Percentiles rank a stretch among this genome's conserved stretches.
Evolutionary conservation across 1,140 invertebrate species (phyloP).

Genomic region (Orius laevigatus): DNA sequence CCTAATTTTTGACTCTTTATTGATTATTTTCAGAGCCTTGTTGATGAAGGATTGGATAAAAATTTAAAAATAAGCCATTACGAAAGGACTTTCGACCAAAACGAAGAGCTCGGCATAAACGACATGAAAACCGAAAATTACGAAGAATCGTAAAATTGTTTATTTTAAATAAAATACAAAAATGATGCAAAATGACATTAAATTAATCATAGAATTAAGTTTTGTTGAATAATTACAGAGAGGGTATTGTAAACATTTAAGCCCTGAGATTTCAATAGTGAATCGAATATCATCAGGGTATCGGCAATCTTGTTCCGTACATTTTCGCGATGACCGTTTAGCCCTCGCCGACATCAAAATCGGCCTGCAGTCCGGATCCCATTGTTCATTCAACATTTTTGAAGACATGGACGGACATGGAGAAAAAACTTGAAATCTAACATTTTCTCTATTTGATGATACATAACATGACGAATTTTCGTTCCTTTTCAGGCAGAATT

Average conservation of each 20-base stretch:
- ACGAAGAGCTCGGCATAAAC: slow-evolving; percentile 89
- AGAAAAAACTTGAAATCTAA: not conserved
- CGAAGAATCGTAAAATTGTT: slow-evolving; percentile 17
- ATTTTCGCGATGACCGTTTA: not conserved
- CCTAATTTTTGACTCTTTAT: not conserved
- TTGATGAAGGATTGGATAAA: slow-evolving; percentile 45
- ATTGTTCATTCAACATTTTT: not conserved
- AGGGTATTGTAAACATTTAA: too few species aligned
- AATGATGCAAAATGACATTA: too few species aligned
- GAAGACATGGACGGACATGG: not conserved
- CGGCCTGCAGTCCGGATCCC: slow-evolving; percentile 1
- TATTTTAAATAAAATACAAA: too few species aligned
- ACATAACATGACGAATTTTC: too few species aligned
- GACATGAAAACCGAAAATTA: slow-evolving; percentile 92
- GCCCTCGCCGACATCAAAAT: not conserved
- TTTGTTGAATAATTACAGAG: too few species aligned
- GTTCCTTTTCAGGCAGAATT: not conserved
- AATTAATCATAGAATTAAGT: too few species aligned
- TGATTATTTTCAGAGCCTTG: slow-evolving; percentile 43
- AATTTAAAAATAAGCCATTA: slow-evolving; percentile 65
- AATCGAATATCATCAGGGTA: not conserved
- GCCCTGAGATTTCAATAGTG: too few species aligned
- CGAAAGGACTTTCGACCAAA: slow-evolving; percentile 75
- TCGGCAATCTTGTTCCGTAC: not conserved
- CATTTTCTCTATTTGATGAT: not conserved